Evolutionary conservation across 2,797 vertebrate genomes (phyloP), one percentile per base, ranked within the genome.

Genomic region (Eulemur albifrons): DNA sequence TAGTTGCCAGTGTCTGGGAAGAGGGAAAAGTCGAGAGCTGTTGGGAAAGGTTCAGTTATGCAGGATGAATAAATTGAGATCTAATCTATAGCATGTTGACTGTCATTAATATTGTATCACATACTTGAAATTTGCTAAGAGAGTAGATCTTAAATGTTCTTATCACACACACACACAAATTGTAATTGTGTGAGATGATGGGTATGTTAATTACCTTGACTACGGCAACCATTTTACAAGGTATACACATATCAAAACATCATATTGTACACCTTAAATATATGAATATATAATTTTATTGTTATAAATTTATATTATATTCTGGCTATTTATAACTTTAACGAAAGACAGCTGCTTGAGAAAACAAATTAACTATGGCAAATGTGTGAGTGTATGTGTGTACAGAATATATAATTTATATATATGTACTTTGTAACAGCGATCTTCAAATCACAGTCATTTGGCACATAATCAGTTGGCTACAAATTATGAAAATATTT

Each of bases 401-500:
- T n/a, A 21, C 21, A 20, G 52, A 40, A 40, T 59, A 50, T 32
- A 57, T 76, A 57, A 15, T 57, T 25, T 21, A 18, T 75, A 57
- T 12, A 70, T 65, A 23, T 11, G 18, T 45, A 54, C n/a, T 50
- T 67, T n/a, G 76, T 17, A 91, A 30, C 43, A 86, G 11, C 17
- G 45, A 50, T 75, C 25, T 77, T 87, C 27, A 57, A 35, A 92
- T 79, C 54, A 85, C 9, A 90, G 35, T 38, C 65, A 76, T 94
- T 77, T 94, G 70, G 67, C 38, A 81, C 7, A 87, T 59, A 88
- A 54, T 35, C 45, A 72, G 21, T 63, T 91, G 63, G 48, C n/a
- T 63, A 85, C 27, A 79, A 48, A 88, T 82, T 50, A 79, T 77
- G 18, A 70, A 93, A 95, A 90, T 87, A 83, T 86, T 72, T 96